Conservation (phyloP, 2,888 invertebrate species). For the Tiliacea aurago region DNA sequence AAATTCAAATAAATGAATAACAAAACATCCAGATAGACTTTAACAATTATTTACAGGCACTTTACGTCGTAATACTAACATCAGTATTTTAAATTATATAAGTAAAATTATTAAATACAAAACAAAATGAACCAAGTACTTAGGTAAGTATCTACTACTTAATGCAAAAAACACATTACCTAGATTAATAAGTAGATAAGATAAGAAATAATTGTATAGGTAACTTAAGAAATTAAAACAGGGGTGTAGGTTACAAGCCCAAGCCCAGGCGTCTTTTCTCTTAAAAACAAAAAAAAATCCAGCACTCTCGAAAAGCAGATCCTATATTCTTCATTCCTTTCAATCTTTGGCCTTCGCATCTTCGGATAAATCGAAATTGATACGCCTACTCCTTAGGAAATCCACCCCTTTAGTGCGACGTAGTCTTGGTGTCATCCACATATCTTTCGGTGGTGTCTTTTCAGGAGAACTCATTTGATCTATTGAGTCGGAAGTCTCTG, state of each 20-base stretch:
- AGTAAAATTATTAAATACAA: not conserved
- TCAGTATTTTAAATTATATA: not conserved
- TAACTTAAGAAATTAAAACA: not conserved
- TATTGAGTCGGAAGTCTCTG: slow-evolving; percentile 8
- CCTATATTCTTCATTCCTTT: not conserved
- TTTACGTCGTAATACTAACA: not conserved
- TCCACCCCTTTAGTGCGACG: slow-evolving; percentile 54
- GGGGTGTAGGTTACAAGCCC: not conserved
- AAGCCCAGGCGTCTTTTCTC: not conserved
- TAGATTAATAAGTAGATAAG: not conserved
- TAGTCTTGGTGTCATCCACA: slow-evolving; percentile 60
- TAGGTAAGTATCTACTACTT: too few species aligned
- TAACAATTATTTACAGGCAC: slow-evolving; percentile 1
- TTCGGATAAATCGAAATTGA: slow-evolving; percentile 69
- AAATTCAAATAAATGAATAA: too few species aligned
- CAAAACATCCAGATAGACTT: too few species aligned
- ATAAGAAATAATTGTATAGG: slow-evolving; percentile 10
- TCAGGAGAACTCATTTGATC: slow-evolving; percentile 12
- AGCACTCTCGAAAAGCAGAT: not conserved
- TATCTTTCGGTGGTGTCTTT: slow-evolving; percentile 10
- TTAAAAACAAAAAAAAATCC: not conserved
- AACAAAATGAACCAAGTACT: not conserved
- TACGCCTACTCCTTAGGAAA: slow-evolving; percentile 49
- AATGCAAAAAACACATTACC: not conserved
- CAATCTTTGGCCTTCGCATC: slow-evolving; percentile 27